Conservation (phyloP, 64 coral and sea anemone species). For the Stichodactyla mertensii region DNA sequence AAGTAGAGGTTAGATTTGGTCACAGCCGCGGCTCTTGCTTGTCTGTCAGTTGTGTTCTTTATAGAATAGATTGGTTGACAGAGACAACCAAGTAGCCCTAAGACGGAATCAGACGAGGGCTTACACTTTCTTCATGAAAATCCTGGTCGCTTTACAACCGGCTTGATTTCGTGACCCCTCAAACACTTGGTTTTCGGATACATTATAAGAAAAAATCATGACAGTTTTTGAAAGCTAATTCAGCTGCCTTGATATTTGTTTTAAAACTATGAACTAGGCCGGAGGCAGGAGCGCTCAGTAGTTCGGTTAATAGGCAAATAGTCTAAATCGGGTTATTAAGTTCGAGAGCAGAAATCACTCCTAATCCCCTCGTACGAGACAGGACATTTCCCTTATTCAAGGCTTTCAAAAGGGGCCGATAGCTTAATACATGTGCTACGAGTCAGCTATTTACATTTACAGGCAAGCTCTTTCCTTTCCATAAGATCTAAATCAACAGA, state of each 20-base stretch:
- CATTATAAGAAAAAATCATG: conserved; percentile 21
- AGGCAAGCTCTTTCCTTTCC: conserved; percentile 5
- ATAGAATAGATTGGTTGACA: conserved; percentile 14
- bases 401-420: conserved; percentile 16
- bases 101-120: neutral
- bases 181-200: neutral
- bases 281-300: neutral
- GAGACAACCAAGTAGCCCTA: neutral
- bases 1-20: neutral
- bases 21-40: neutral
- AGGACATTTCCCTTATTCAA: neutral
- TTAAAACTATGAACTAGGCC: conserved; percentile 19
- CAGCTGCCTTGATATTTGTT: conserved; percentile 52
- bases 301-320: conserved; percentile 57
- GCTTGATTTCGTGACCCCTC: neutral
- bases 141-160: neutral
- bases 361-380: neutral
- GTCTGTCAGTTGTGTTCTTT: neutral
- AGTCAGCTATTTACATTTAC: neutral
- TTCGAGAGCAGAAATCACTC: conserved; percentile 13
- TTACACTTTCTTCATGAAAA: neutral
- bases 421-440: neutral
- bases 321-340: conserved; percentile 31
- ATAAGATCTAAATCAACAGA: conserved; percentile 12
- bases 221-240: conserved; percentile 31